Evolutionary conservation across 1,140 invertebrate genomes (phyloP), one percentile per base, ranked within the genome.

Genomic region (Drosophila sucinea): DNA sequence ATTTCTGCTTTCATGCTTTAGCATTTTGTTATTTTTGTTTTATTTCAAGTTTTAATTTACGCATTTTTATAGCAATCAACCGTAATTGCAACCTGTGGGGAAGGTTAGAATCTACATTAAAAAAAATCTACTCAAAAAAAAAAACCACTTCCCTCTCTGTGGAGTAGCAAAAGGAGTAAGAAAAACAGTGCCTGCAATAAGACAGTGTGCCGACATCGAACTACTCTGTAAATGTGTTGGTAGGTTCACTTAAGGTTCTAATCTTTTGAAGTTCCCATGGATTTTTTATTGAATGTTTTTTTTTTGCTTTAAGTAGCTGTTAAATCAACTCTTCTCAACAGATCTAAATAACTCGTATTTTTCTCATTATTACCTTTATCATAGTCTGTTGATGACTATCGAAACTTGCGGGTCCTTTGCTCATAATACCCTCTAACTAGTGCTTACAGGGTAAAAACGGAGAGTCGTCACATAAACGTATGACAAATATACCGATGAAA

Each of bases 1-100:
- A 41, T 51, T 69, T 47, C 61, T 41, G 51, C 23, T 0, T 60
- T 58, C n/a, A 3, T 6, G 4, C 60, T 47, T 47, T 23, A 10
- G 17, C 11, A 4, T 32, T 41, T 44, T 47, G 8, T 40, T 47
- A 35, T 65, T 35, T 29, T 57, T 56, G 17, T 40, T 51, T 67
- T 70, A 62, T 73, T 79, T 85, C 62, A 75, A 75, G 79, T 77
- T 79, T 86, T 82, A 86, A 87, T 82, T 82, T 79, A 87, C 65
- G 80, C 80, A 84, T 78, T 84, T 80, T 75, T 54, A 44, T 60
- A 67, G 73, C 61, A 87, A 87, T 87, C 83, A 83, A 75, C 79
- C 84, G 70, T 77, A 80, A 83, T 83, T 87, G 70, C 67, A 77
- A 56, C 67, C 57, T 38, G 51, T 8, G 35, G 11, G 57, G 11